Percentiles rank a stretch among this genome's conserved stretches.
Evolutionary conservation across 2,888 invertebrate species (phyloP).

Genomic region (Agrochola lychnidis): DNA sequence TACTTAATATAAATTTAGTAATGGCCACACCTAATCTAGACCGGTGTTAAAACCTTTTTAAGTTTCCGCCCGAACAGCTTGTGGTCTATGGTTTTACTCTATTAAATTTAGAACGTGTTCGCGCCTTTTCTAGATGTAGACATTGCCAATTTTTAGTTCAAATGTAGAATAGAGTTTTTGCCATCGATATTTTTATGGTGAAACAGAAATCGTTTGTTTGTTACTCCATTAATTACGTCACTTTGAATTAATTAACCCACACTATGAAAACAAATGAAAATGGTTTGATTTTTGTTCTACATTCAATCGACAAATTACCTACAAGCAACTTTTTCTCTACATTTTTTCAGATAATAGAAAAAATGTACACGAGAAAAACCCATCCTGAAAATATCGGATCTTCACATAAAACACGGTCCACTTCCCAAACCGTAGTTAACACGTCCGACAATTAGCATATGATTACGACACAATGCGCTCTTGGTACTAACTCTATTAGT

Average conservation of each 20-base stretch:
- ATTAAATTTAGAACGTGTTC: conserved; percentile 37
- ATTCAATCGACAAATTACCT: neutral
- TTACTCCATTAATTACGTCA: neutral
- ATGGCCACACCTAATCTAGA: conserved; percentile 48
- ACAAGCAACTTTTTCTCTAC: neutral
- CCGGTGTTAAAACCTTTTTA: conserved; percentile 51
- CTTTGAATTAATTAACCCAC: neutral
- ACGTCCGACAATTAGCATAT: conserved; percentile 67
- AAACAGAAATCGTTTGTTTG: neutral
- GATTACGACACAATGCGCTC: conserved; percentile 65
- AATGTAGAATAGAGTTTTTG: conserved; percentile 37
- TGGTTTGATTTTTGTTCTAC: neutral
- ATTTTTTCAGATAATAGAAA: neutral
- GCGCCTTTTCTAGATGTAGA: conserved; percentile 40
- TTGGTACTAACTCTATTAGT: conserved; percentile 71
- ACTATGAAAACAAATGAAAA: neutral
- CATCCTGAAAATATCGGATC: conserved; percentile 26
- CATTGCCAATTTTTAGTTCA: conserved; percentile 43
- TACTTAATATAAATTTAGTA: conserved; percentile 18
- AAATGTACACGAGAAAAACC: neutral
- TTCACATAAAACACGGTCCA: conserved; percentile 51
- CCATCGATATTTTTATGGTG: conserved; percentile 8
- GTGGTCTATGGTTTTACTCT: conserved; percentile 57
- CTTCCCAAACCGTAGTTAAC: conserved; percentile 61
- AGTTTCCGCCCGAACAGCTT: conserved; percentile 36